Evolutionary conservation across 2,797 vertebrate genomes (phyloP), one percentile per base, ranked within the genome.

Genomic region (Mus spretus): DNA sequence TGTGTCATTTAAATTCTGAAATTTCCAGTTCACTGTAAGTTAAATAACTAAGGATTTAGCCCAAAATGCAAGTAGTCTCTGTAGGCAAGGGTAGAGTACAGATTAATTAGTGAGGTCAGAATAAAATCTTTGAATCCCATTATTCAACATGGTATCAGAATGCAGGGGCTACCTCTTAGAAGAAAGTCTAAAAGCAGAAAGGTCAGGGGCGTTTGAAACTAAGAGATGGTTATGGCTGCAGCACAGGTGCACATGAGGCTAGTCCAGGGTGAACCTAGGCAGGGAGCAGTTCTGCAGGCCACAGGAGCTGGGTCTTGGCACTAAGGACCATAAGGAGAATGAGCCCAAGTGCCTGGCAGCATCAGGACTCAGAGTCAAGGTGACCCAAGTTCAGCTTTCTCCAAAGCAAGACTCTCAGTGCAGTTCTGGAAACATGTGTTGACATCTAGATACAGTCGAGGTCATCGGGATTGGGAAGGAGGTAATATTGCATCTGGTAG

Each of bases 41-140:
- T 72, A 89, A 82, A 90, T 92, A 40, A 86, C 86, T 63, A 91
- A 85, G 40, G 3, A 34, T 93, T 88, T 80, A 37, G 31, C 83
- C 40, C 6, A 86, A 34, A 63, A 57, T 50, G 20, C 24, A 94
- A 65, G 57, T 63, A 88, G 53, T 12, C 85, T 55, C 26, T 61
- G 17, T 34, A 61, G 59, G 83, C 50, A 82, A 86, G 57, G 53
- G 44, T 13, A 13, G 5, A 78, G 40, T 34, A 12, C 8, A 80
- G 61, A 74, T 72, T 53, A 72, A 74, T 40, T 57, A 47, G 47
- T 72, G 81, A 90, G 37, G 11, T 85, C 67, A 81, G 70, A 92
- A 67, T 74, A 65, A 86, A 50, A 31, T 44, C 55, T 40, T 88
- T 90, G 78, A 84, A 63, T 5, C 53, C 31, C 40, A 10, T 65